Base-by-base conservation (phyloP, 2,113 vertebrate species). In the Nesospiza acunhae region DNA sequence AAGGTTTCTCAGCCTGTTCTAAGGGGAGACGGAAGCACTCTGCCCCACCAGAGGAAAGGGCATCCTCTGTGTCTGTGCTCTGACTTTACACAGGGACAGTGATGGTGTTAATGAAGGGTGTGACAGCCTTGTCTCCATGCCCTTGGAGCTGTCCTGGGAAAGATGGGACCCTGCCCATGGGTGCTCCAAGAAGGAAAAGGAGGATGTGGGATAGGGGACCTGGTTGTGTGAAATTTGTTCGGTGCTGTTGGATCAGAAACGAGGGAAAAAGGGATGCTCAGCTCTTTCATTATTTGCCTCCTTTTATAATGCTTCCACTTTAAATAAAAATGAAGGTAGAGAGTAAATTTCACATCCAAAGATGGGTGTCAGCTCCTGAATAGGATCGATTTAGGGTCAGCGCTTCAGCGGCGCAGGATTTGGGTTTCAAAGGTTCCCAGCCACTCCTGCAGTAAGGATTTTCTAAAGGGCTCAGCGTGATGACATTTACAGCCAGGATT, bases 401-500 rank as follows among this genome's bases (percentile, higher is more conserved):
- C 9, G 11, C 84, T 89, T 79, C 70, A 50, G 19, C 78, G 1
- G 93, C 0, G 1, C 68, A 5, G 44, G 67, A 63, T 86, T 90
- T 67, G 85, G 88, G 83, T 93, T 94, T 96, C 92, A 92, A 63
- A 95, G 68, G 95, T 83, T 88, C 72, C 85, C 76, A 76, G 79
- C 92, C 87, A 62, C n/a, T 52, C 15, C 87, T 91, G 94, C 90
- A 73, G 87, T 88, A 90, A 50, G 90, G 13, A 47, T 64, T 89
- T 96, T 96, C 72, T 88, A 86, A 96, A 96, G 93, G 90, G 75
- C 96, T 76, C 93, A 91, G 91, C 90, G 3, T 90, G 94, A 42
- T 73, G 90, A 91, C 93, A 91, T 93, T 95, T 88, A 66, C 82
- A 95, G 94, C 82, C 92, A n/a, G 88, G 33, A 90, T 90, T 95